phyloP scores from a whole-genome alignment of 2,888 invertebrate genomes.

The Ochropleura plecta region DNA sequence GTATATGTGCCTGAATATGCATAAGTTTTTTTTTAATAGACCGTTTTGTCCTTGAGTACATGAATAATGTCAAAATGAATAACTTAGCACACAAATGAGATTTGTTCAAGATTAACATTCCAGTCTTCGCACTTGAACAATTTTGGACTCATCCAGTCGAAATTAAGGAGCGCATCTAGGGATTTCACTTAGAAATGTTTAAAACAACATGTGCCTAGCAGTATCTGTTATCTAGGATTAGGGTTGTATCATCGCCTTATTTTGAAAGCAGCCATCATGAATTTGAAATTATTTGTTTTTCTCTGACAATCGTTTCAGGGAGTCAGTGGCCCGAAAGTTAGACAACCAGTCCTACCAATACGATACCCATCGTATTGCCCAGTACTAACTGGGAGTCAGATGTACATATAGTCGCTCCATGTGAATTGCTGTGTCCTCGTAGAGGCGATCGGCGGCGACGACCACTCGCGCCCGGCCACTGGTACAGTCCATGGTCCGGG shows the following conservation, averaged over 20 bases:
- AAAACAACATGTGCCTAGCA: neutral
- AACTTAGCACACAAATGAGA: conserved; percentile 38
- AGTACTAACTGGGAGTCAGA: no score
- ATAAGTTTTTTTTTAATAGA: neutral
- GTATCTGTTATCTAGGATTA: neutral
- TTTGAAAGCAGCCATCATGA: neutral
- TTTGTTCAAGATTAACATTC: conserved; percentile 44
- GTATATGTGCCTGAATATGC: neutral
- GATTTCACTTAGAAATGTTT: conserved; percentile 17
- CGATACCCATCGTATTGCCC: no score
- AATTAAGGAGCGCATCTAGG: conserved; percentile 17
- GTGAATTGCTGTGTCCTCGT: no score
- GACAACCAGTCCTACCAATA: no score
- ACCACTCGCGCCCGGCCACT: no score
- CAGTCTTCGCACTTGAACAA: conserved; percentile 32
- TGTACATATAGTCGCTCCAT: no score
- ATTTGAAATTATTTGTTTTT: neutral
- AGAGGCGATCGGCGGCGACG: no score
- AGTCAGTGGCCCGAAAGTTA: no score
- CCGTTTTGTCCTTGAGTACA: neutral
- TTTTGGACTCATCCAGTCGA: conserved; percentile 28
- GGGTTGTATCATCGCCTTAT: neutral
- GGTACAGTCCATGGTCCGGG: no score
- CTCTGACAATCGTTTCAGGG: no score
- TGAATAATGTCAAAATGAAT: conserved; percentile 31